These are phyloP conservation scores for Glaucopsyche alexis DNA, from an alignment of 2,888 invertebrate species.

Conservation along the genomic window DNA sequence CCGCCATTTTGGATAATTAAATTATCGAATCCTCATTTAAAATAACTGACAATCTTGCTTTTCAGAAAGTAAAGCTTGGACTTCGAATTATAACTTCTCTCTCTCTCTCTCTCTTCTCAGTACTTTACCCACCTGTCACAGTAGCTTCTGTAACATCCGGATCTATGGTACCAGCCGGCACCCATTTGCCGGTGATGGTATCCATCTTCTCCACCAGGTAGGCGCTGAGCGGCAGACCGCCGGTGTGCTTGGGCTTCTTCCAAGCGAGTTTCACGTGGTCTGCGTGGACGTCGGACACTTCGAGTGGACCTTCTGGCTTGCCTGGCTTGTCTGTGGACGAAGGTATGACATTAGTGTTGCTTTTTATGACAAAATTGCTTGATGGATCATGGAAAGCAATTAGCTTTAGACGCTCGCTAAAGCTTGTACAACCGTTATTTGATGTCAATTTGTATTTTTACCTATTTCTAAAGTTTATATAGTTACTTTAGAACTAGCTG, in stretches of 20 bases:
- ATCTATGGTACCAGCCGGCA: conserved; percentile 90
- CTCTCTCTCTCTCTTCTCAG: background rate
- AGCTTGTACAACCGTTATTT: no score
- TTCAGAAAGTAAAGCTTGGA: no score
- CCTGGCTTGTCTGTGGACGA: conserved; percentile 85
- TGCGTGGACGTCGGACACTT: conserved; percentile 93
- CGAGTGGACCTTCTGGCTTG: conserved; percentile 94
- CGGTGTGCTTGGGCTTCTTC: conserved; percentile 98
- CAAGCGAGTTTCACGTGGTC: conserved; percentile 96
- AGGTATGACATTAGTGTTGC: background rate
- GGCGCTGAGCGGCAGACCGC: conserved; percentile 93
- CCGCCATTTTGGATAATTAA: no score
- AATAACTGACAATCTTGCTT: no score
- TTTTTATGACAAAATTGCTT: background rate
- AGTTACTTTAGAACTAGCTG: no score
- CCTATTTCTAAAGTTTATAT: no score
- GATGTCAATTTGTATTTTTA: no score
- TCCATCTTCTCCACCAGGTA: conserved; percentile 98
- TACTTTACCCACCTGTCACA: conserved; percentile 78
- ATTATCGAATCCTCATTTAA: no score
- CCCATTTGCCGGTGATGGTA: conserved; percentile 91
- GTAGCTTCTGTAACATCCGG: conserved; percentile 90
- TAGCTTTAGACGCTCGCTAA: no score
- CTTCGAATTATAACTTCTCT: background rate
- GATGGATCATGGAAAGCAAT: background rate